These are phyloP conservation scores for Menidia menidia DNA, from an alignment of 2,797 vertebrate genomes.

Conservation along the genomic window DNA sequence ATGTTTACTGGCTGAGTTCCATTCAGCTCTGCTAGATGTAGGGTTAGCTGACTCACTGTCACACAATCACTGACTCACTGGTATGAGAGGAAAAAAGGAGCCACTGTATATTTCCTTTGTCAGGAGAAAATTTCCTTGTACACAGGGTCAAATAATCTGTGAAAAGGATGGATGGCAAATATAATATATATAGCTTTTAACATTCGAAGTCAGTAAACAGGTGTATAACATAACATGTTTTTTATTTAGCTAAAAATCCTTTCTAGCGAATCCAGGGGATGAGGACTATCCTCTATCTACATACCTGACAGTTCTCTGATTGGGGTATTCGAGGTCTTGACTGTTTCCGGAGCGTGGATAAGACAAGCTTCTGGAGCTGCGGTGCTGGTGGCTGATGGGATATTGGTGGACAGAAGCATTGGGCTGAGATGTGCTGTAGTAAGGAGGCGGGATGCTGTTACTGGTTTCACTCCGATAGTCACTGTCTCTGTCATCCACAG, in stretches of 20 bases:
- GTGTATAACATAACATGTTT: no score
- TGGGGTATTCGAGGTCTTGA: slow-evolving; percentile 88
- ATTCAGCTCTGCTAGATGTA: not conserved
- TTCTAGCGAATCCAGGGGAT: no score
- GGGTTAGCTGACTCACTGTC: not conserved
- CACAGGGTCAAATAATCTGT: not conserved
- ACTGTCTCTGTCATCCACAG: slow-evolving; percentile 94
- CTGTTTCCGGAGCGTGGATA: slow-evolving; percentile 87
- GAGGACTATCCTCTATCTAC: slow-evolving; percentile 2
- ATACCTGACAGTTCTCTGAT: slow-evolving; percentile 83
- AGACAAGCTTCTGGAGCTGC: slow-evolving; percentile 84
- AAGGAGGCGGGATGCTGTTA: slow-evolving; percentile 94
- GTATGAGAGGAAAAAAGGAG: not conserved
- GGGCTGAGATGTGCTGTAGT: slow-evolving; percentile 94
- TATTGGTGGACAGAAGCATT: slow-evolving; percentile 97
- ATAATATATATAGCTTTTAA: not conserved
- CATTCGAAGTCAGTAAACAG: not conserved
- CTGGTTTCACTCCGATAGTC: slow-evolving; percentile 98
- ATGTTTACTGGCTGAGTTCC: not conserved
- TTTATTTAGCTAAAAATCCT: no score
- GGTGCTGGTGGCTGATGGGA: slow-evolving; percentile 90
- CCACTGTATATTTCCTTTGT: not conserved
- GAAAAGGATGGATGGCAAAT: not conserved
- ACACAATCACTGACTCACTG: not conserved
- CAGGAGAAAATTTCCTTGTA: slow-evolving; percentile 1